Conservation (phyloP, 2,888 invertebrate genomes). For the Orthosia gothica region DNA sequence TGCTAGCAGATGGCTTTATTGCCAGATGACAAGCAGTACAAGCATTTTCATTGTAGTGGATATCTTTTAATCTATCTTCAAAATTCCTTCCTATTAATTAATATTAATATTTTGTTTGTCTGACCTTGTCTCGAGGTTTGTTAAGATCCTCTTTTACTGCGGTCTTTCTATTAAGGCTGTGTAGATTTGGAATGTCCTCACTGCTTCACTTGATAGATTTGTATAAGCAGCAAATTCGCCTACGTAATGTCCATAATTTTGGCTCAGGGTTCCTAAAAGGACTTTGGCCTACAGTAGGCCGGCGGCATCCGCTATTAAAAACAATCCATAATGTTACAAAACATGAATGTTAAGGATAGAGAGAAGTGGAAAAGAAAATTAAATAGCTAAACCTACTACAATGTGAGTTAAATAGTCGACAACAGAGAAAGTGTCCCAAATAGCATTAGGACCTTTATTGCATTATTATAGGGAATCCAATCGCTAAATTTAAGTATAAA, state of each 20-base stretch:
- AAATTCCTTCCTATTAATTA: not conserved
- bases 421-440: not conserved
- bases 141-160: not conserved
- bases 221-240: not conserved
- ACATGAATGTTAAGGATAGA: not conserved
- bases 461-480: not conserved
- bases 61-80: not conserved
- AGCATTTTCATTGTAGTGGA: constrained; percentile 9
- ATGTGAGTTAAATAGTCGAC: not conserved
- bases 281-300: too few species aligned
- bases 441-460: not conserved
- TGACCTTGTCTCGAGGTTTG: not conserved
- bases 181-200: too few species aligned
- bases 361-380: not conserved
- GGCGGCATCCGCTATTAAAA: too few species aligned
- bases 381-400: not conserved
- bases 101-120: not conserved
- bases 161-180: not conserved
- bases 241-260: not conserved
- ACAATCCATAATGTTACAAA: not conserved
- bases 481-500: not conserved
- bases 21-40: constrained; percentile 24
- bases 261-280: too few species aligned
- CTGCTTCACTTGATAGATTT: not conserved
- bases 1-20: constrained; percentile 34